These are phyloP conservation scores for Paramisgurnus dabryanus DNA, from an alignment of 2,113 vertebrate species.

Conservation along the genomic window DNA sequence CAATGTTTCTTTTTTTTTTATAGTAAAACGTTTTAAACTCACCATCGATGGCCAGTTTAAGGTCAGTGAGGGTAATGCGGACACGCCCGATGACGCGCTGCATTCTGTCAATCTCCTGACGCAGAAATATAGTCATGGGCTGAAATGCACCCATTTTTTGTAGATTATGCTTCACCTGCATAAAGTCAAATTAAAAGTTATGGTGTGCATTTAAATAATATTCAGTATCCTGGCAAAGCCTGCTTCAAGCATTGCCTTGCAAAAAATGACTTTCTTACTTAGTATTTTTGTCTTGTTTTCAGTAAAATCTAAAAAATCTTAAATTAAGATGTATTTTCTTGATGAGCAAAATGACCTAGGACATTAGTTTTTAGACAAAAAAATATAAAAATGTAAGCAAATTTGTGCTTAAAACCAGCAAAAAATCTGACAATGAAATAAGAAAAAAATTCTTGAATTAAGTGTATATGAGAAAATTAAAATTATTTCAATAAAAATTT, in stretches of 20 bases:
- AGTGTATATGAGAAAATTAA: too few species aligned
- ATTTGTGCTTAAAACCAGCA: too few species aligned
- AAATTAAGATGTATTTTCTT: too few species aligned
- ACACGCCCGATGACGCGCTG: conserved; percentile 77
- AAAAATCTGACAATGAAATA: too few species aligned
- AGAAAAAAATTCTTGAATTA: too few species aligned
- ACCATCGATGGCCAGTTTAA: conserved; percentile 82
- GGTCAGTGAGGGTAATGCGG: conserved; percentile 77
- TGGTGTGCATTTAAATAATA: neutral
- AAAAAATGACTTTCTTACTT: too few species aligned
- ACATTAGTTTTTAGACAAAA: too few species aligned
- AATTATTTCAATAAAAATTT: too few species aligned
- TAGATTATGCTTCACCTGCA: conserved; percentile 77
- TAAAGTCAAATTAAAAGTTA: neutral
- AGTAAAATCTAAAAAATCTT: too few species aligned
- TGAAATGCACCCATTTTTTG: conserved; percentile 80
- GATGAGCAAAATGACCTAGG: too few species aligned
- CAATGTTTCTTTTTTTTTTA: neutral
- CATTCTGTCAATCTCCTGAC: conserved; percentile 83
- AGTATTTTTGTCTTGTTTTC: too few species aligned
- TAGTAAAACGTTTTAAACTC: conserved; percentile 36
- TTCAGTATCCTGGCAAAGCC: neutral
- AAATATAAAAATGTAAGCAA: too few species aligned
- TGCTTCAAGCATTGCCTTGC: neutral
- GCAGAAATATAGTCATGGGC: conserved; percentile 83